Percentiles rank a stretch among this genome's conserved stretches.
These are phyloP conservation scores for Diarsia rubi DNA, from an alignment of 2,888 invertebrate species.

Conservation along the genomic window DNA sequence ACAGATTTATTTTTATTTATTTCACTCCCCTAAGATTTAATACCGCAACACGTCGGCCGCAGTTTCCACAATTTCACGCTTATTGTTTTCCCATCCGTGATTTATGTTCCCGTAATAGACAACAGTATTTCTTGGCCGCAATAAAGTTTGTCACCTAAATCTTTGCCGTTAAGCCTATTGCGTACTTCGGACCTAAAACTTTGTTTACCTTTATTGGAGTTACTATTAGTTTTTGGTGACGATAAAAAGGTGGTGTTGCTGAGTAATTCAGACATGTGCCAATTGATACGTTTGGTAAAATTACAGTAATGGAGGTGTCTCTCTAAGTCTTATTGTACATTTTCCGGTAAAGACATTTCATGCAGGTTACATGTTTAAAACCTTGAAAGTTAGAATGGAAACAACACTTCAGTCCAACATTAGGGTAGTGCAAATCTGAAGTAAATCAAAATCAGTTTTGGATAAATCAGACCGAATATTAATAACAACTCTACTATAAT, in stretches of 20 bases:
- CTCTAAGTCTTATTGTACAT: neutral
- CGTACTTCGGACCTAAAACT: constrained; percentile 70
- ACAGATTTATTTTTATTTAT: constrained; percentile 91
- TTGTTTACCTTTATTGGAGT: constrained; percentile 56
- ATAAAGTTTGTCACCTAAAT: constrained; percentile 91
- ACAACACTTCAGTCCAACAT: no score
- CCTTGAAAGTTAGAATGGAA: neutral
- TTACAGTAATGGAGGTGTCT: neutral
- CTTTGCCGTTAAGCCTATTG: constrained; percentile 88
- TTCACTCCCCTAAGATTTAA: constrained; percentile 90
- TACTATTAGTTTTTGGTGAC: constrained; percentile 40
- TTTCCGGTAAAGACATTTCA: neutral
- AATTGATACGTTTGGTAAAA: neutral
- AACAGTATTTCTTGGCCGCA: constrained; percentile 89
- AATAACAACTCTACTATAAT: neutral
- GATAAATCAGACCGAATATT: neutral
- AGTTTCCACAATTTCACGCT: constrained; percentile 91
- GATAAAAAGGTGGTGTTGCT: constrained; percentile 25
- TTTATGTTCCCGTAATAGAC: constrained; percentile 89
- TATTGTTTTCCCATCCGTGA: constrained; percentile 91
- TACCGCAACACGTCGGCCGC: constrained; percentile 86
- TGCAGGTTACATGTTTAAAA: neutral
- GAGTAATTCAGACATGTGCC: constrained; percentile 6
- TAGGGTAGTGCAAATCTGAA: neutral
- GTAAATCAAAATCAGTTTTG: neutral